These are phyloP conservation scores for Zaprionus inermis DNA, from an alignment of 1,140 invertebrate genomes.

Conservation along the genomic window DNA sequence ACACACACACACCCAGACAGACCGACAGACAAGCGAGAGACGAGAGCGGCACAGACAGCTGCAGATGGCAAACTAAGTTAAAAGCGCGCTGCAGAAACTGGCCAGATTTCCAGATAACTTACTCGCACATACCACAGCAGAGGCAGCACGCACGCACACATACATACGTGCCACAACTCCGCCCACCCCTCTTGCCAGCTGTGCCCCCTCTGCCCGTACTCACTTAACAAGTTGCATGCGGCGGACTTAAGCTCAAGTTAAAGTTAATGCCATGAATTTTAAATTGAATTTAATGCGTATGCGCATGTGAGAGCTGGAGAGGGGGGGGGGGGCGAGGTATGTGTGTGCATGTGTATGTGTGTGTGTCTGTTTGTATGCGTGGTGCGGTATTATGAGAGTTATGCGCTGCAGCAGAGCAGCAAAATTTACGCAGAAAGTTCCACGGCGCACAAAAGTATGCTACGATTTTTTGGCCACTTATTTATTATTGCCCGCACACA, in stretches of 20 bases:
- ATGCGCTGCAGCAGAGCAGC: constrained; percentile 44
- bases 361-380: neutral
- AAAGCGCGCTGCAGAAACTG: constrained; percentile 61
- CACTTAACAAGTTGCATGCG: constrained; percentile 77
- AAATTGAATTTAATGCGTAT: constrained; percentile 82
- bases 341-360: neutral
- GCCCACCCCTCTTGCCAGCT: neutral
- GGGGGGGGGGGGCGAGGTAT: too few species aligned
- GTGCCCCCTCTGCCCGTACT: neutral
- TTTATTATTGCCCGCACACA: constrained; percentile 70
- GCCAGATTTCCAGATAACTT: constrained; percentile 51
- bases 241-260: constrained; percentile 79
- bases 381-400: constrained; percentile 9
- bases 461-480: constrained; percentile 72
- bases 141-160: neutral
- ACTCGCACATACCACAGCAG: constrained; percentile 26
- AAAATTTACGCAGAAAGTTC: constrained; percentile 75
- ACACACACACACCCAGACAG: neutral
- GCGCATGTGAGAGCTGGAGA: constrained; percentile 32
- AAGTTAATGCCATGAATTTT: constrained; percentile 82
- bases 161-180: neutral
- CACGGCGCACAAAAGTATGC: constrained; percentile 70
- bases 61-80: constrained; percentile 68
- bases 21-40: too few species aligned
- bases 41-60: constrained; percentile 2